phyloP scores from a whole-genome alignment of 2,888 invertebrate genomes.

The Camptogramma bilineatum region DNA sequence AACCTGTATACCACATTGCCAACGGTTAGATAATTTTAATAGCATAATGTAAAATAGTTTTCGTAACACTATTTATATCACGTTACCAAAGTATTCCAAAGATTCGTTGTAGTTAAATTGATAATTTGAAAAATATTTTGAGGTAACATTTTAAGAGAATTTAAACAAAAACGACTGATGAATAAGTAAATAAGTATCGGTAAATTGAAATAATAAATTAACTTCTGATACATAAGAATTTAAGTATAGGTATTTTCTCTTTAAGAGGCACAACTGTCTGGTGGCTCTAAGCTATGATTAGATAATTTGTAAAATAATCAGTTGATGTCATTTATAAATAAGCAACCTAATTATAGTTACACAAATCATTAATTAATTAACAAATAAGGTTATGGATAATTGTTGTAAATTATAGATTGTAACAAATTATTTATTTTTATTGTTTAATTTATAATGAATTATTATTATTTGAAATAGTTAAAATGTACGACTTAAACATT shows the following conservation, averaged over 20 bases:
- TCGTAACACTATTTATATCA: background rate
- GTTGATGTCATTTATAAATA: slow-evolving; percentile 27
- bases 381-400: slow-evolving; percentile 7
- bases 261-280: slow-evolving; percentile 41
- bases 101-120: slow-evolving; percentile 22
- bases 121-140: slow-evolving; percentile 16
- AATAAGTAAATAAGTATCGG: slow-evolving; percentile 37
- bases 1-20: background rate
- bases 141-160: slow-evolving; percentile 33
- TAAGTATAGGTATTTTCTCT: slow-evolving; percentile 38
- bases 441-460: slow-evolving; percentile 9
- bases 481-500: slow-evolving; percentile 5
- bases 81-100: slow-evolving; percentile 8
- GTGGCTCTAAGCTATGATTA: slow-evolving; percentile 43
- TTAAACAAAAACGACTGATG: slow-evolving; percentile 44
- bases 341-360: slow-evolving; percentile 16
- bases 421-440: slow-evolving; percentile 14
- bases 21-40: background rate
- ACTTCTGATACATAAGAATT: slow-evolving; percentile 19
- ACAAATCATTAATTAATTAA: slow-evolving; percentile 10
- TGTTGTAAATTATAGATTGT: slow-evolving; percentile 14
- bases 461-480: slow-evolving; percentile 14
- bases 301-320: slow-evolving; percentile 13
- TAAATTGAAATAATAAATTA: slow-evolving; percentile 22
- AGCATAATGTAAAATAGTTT: background rate